Percentiles rank a stretch among this genome's conserved stretches.
Evolutionary conservation across 2,888 invertebrate species (phyloP).

Genomic region (Tricholauxania praeusta): DNA sequence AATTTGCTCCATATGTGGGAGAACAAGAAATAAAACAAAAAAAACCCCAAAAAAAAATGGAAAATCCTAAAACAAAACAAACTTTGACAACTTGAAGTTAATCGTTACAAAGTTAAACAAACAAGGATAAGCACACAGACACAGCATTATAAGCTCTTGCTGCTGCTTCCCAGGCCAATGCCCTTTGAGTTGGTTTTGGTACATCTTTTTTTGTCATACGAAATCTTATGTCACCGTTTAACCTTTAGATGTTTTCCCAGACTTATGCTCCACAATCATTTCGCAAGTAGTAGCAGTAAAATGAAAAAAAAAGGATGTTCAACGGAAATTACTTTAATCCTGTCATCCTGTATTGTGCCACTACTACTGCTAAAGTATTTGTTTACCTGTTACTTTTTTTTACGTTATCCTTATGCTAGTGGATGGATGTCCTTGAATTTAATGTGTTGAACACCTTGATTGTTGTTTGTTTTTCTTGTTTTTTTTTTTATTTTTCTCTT

Average conservation of each 20-base stretch:
- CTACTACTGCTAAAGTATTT: slow-evolving; percentile 11
- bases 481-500: neutral
- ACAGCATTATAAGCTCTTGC: too few relatives aligned
- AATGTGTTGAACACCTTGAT: slow-evolving; percentile 25
- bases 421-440: slow-evolving; percentile 21
- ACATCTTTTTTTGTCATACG: too few relatives aligned
- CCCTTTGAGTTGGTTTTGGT: too few relatives aligned
- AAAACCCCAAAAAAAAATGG: neutral
- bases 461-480: slow-evolving; percentile 18
- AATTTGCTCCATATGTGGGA: neutral
- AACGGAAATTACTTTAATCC: slow-evolving; percentile 24
- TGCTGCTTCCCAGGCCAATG: too few relatives aligned
- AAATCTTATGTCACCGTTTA: too few relatives aligned
- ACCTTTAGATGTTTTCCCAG: too few relatives aligned
- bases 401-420: neutral
- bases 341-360: slow-evolving; percentile 1
- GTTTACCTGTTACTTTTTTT: slow-evolving; percentile 35
- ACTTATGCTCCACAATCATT: too few relatives aligned
- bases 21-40: neutral
- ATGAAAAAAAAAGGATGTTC: slow-evolving; percentile 6
- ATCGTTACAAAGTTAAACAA: slow-evolving; percentile 60
- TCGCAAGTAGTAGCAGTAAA: neutral
- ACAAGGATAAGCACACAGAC: slow-evolving; percentile 55
- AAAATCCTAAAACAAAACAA: slow-evolving; percentile 9
- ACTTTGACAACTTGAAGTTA: slow-evolving; percentile 48